Conservation (phyloP, 1,140 invertebrate genomes). For the Drosophila pseudoobscura region DNA sequence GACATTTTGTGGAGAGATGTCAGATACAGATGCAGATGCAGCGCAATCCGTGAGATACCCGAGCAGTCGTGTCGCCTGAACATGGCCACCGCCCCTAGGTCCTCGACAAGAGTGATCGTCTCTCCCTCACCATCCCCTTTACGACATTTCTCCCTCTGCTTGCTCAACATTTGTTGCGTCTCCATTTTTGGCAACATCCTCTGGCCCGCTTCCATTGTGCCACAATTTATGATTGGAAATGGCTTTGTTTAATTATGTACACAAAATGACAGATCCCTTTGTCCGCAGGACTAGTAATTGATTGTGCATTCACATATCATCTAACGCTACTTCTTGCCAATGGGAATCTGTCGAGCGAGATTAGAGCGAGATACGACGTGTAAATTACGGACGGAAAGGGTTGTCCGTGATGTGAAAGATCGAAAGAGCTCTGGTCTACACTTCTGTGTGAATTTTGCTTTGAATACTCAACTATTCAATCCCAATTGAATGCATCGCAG, state of each 20-base stretch:
- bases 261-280: slow-evolving; percentile 47
- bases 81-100: slow-evolving; percentile 53
- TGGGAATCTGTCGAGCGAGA: slow-evolving; percentile 32
- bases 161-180: slow-evolving; percentile 25
- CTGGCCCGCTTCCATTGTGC: slow-evolving; percentile 25
- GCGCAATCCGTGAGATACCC: slow-evolving; percentile 37
- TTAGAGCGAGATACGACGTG: slow-evolving; percentile 11
- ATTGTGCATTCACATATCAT: slow-evolving; percentile 8
- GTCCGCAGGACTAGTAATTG: slow-evolving; percentile 23
- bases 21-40: slow-evolving; percentile 24
- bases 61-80: slow-evolving; percentile 50
- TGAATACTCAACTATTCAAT: too few relatives aligned
- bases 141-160: slow-evolving; percentile 20
- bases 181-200: slow-evolving; percentile 36
- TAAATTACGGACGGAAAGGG: too few relatives aligned
- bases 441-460: too few relatives aligned
- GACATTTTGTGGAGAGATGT: slow-evolving; percentile 68
- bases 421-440: too few relatives aligned
- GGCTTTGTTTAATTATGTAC: slow-evolving; percentile 50
- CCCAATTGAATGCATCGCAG: background rate
- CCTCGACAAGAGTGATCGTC: slow-evolving; percentile 6
- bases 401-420: too few relatives aligned
- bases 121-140: background rate
- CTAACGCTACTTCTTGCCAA: slow-evolving; percentile 12
- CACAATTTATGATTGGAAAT: slow-evolving; percentile 46